Conservation (phyloP, 2,797 vertebrate genomes). For the Syngnathus acus region DNA sequence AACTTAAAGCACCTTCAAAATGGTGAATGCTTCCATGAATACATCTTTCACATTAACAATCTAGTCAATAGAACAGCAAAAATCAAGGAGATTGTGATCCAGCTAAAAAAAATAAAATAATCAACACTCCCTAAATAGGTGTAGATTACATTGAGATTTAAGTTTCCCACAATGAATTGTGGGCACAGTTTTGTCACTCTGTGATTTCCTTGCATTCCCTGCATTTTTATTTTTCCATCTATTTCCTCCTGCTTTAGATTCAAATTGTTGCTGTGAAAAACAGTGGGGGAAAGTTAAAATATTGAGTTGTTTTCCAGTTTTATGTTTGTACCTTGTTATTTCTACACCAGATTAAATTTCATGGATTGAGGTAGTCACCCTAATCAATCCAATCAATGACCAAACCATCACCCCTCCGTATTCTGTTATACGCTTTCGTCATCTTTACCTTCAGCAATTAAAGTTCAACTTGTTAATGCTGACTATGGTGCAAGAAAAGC, state of each 20-base stretch:
- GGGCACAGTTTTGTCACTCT: slow-evolving; percentile 33
- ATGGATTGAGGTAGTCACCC: too few species aligned
- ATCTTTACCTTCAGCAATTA: neutral
- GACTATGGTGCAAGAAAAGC: neutral
- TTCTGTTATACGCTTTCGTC: slow-evolving; percentile 8
- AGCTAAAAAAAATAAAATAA: slow-evolving; percentile 33
- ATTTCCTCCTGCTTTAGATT: neutral
- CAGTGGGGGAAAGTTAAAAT: too few species aligned
- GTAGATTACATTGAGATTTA: slow-evolving; percentile 45
- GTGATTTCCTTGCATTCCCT: neutral
- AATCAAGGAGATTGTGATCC: slow-evolving; percentile 15
- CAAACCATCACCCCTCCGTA: slow-evolving; percentile 6
- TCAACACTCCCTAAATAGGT: slow-evolving; percentile 37
- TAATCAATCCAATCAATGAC: neutral
- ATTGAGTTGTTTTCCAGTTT: too few species aligned
- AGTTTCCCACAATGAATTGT: slow-evolving; percentile 37
- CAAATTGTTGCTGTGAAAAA: too few species aligned
- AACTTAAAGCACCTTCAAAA: slow-evolving; percentile 15
- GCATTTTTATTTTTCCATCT: neutral
- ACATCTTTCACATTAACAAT: slow-evolving; percentile 24
- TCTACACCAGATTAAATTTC: too few species aligned
- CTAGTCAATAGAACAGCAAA: slow-evolving; percentile 17
- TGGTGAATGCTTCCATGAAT: slow-evolving; percentile 15
- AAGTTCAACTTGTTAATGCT: neutral
- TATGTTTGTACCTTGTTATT: too few species aligned